These are phyloP conservation scores for Charaxes varanes DNA, from an alignment of 1,140 invertebrate species.

Conservation along the genomic window DNA sequence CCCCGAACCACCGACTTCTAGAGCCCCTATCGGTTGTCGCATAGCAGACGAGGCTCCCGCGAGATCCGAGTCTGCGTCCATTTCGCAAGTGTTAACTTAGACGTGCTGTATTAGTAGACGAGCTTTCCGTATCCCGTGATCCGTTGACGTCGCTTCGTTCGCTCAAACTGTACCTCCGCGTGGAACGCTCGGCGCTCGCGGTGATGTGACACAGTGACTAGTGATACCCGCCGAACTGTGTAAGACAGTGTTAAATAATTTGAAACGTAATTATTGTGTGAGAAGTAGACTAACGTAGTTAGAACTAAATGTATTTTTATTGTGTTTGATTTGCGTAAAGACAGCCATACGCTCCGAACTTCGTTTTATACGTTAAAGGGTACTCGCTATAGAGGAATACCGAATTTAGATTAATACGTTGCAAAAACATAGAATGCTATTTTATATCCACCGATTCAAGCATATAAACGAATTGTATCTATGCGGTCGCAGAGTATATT, in stretches of 20 bases:
- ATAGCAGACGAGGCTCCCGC: too few species aligned
- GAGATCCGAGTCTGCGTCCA: too few species aligned
- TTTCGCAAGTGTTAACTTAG: too few species aligned
- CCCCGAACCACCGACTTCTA: constrained; percentile 54
- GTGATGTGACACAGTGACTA: constrained; percentile 15
- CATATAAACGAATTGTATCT: too few species aligned
- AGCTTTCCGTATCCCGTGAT: constrained; percentile 43
- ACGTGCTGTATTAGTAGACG: constrained; percentile 22
- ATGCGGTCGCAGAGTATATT: too few species aligned
- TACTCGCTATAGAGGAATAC: constrained; percentile 7
- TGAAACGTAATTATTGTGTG: constrained; percentile 41
- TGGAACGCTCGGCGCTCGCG: constrained; percentile 16
- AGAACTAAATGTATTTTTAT: constrained; percentile 39
- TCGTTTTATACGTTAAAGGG: constrained; percentile 1
- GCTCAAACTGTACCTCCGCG: constrained; percentile 23
- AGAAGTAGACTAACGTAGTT: constrained; percentile 36
- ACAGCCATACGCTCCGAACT: constrained; percentile 26
- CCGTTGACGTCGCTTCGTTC: constrained; percentile 33
- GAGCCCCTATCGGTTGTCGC: too few species aligned
- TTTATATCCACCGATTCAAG: too few species aligned
- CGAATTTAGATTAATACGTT: constrained; percentile 3
- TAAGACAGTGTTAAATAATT: constrained; percentile 29
- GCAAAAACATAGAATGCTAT: background rate
- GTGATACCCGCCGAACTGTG: constrained; percentile 30
- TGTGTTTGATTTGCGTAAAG: constrained; percentile 30